Evolutionary conservation across 2,888 invertebrate species (phyloP).

Genomic region (Atethmia centrago): DNA sequence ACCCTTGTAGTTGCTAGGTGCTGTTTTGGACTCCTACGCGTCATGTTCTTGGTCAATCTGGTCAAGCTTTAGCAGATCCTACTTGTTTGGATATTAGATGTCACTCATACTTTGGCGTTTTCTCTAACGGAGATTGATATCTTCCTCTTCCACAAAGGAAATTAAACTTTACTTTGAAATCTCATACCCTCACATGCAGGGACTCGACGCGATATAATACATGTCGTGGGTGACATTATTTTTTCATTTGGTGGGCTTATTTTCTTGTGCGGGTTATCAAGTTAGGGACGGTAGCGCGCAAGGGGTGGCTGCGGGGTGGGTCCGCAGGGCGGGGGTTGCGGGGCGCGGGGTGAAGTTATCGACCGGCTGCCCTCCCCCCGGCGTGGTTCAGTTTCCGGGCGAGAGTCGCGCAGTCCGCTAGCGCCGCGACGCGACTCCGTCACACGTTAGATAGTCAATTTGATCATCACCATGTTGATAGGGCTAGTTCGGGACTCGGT

Average conservation of each 20-base stretch:
- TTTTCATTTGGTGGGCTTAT: constrained; percentile 89
- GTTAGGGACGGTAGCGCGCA: constrained; percentile 86
- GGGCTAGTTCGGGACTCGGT: constrained; percentile 97
- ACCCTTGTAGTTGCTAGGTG: constrained; percentile 77
- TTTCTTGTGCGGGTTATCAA: constrained; percentile 89
- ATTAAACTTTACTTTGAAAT: constrained; percentile 44
- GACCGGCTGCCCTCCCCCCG: constrained; percentile 91
- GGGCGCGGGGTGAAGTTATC: constrained; percentile 89
- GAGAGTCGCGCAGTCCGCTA: constrained; percentile 92
- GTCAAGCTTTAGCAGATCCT: background rate
- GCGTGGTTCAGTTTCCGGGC: constrained; percentile 90
- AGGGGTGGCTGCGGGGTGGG: constrained; percentile 82
- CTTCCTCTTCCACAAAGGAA: constrained; percentile 28
- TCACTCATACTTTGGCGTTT: constrained; percentile 22
- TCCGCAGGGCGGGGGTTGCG: constrained; percentile 86
- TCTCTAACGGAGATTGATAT: constrained; percentile 14
- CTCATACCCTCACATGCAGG: constrained; percentile 63
- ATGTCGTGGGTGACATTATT: constrained; percentile 86
- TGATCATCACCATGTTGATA: constrained; percentile 94
- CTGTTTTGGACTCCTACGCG: constrained; percentile 35
- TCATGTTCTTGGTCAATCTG: constrained; percentile 17
- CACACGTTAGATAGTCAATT: constrained; percentile 88
- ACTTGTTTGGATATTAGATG: constrained; percentile 5
- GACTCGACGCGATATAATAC: constrained; percentile 76
- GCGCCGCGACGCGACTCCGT: constrained; percentile 88